phyloP scores from a whole-genome alignment of 2,888 invertebrate species.

The Euproctis similis region DNA sequence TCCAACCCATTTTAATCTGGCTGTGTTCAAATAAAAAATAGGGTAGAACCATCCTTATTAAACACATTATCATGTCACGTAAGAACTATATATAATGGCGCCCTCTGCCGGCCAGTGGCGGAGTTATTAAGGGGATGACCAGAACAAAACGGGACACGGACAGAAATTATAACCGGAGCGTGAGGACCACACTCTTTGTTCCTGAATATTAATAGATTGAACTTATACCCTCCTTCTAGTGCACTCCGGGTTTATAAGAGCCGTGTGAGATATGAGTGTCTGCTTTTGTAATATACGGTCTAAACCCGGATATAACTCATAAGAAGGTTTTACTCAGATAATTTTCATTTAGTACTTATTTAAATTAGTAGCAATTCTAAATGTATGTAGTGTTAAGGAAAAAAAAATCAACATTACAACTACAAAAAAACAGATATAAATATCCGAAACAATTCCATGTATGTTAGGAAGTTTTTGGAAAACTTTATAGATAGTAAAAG shows the following conservation, averaged over 20 bases:
- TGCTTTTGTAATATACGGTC: conserved; percentile 3
- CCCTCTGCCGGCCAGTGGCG: conserved; percentile 26
- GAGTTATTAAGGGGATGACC: conserved; percentile 30
- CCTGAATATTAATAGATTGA: conserved; percentile 39
- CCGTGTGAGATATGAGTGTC: conserved; percentile 11
- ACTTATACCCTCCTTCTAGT: no score
- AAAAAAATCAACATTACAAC: no score
- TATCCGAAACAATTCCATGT: no score
- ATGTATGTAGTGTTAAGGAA: no score
- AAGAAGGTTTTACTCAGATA: not conserved
- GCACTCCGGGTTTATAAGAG: no score
- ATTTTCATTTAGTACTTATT: no score
- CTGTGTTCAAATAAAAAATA: conserved; percentile 8
- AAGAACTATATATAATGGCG: conserved; percentile 33
- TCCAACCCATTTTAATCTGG: conserved; percentile 7
- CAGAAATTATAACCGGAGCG: conserved; percentile 31
- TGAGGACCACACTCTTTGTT: conserved; percentile 21
- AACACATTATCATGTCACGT: conserved; percentile 46
- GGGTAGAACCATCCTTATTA: conserved; percentile 32
- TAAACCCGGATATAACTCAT: not conserved
- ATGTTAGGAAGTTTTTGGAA: no score
- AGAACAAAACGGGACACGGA: conserved; percentile 6
- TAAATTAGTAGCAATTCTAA: no score
- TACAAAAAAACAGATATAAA: no score
- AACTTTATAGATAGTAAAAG: no score